Evolutionary conservation across 37 sponge, comb jelly and placozoan species (phyloP).

Genomic region (Aplysina aerophoba): DNA sequence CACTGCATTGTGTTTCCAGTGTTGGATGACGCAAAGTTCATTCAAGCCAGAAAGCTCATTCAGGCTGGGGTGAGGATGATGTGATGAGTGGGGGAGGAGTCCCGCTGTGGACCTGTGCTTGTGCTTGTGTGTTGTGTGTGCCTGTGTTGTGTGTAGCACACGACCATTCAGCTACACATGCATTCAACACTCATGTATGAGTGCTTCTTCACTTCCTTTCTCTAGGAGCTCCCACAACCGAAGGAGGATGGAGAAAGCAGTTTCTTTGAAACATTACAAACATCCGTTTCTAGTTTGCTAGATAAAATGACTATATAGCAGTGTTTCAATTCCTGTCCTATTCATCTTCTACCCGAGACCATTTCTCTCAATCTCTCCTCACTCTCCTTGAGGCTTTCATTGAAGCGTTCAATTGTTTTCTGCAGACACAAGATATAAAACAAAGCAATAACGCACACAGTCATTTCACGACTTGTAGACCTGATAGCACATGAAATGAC

Average conservation of each 20-base stretch:
- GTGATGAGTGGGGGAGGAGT: neutral
- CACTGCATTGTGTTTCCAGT: slow-evolving; percentile 7
- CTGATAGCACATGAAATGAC: too few species aligned
- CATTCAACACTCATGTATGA: too few species aligned
- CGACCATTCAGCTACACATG: too few species aligned
- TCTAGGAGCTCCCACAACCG: too few species aligned
- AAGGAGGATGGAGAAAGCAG: slow-evolving; percentile 11
- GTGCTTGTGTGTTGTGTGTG: too few species aligned
- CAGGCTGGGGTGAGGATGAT: slow-evolving; percentile 8
- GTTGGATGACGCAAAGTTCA: slow-evolving; percentile 9
- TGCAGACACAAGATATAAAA: neutral
- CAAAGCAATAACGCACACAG: too few species aligned
- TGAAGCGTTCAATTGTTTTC: slow-evolving; percentile 18
- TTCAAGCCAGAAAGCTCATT: slow-evolving; percentile 24
- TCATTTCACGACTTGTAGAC: too few species aligned
- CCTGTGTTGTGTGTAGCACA: too few species aligned
- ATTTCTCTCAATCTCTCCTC: slow-evolving; percentile 21
- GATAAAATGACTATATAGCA: neutral
- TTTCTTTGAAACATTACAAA: slow-evolving; percentile 8
- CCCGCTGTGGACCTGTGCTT: too few species aligned
- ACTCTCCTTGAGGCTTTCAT: neutral
- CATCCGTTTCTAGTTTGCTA: neutral
- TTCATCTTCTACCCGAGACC: slow-evolving; percentile 24
- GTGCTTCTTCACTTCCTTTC: too few species aligned
- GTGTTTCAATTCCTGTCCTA: neutral